A percentile compares a stretch with the other conserved stretches of the same genome.
These are phyloP conservation scores for Manis javanica DNA, from an alignment of 2,797 vertebrate genomes.

Conservation along the genomic window DNA sequence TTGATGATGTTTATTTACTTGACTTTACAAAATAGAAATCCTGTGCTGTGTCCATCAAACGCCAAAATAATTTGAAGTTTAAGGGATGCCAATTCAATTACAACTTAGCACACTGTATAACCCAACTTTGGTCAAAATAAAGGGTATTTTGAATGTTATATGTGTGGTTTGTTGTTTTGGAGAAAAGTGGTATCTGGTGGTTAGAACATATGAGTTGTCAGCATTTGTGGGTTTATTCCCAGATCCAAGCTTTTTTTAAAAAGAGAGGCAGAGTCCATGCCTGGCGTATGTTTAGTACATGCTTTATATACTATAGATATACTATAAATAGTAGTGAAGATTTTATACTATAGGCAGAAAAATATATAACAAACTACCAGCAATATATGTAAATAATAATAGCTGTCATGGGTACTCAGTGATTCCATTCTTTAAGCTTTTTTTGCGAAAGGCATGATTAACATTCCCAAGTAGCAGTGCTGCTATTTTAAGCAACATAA, in stretches of 20 bases:
- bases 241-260: slow-evolving; percentile 56
- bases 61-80: slow-evolving; percentile 57
- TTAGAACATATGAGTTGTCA: slow-evolving; percentile 81
- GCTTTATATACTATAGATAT: neutral
- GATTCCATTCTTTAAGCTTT: slow-evolving; percentile 9
- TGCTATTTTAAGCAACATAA: slow-evolving; percentile 55
- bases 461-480: neutral
- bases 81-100: slow-evolving; percentile 45
- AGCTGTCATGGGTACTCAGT: neutral
- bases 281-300: slow-evolving; percentile 6
- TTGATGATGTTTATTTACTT: slow-evolving; percentile 41
- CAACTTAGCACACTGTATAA: slow-evolving; percentile 61
- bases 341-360: neutral
- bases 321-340: slow-evolving; percentile 13
- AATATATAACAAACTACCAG: neutral
- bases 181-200: slow-evolving; percentile 77
- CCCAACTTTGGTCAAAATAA: slow-evolving; percentile 70
- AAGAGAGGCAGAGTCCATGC: neutral
- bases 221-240: slow-evolving; percentile 81
- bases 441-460: slow-evolving; percentile 43
- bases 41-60: slow-evolving; percentile 35
- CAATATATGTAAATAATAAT: slow-evolving; percentile 9
- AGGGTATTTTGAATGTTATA: slow-evolving; percentile 65
- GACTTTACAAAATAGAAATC: slow-evolving; percentile 53
- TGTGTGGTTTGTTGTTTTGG: slow-evolving; percentile 80